Base-by-base conservation (phyloP, 2,888 invertebrate genomes). In the Eupelmus urozonus region DNA sequence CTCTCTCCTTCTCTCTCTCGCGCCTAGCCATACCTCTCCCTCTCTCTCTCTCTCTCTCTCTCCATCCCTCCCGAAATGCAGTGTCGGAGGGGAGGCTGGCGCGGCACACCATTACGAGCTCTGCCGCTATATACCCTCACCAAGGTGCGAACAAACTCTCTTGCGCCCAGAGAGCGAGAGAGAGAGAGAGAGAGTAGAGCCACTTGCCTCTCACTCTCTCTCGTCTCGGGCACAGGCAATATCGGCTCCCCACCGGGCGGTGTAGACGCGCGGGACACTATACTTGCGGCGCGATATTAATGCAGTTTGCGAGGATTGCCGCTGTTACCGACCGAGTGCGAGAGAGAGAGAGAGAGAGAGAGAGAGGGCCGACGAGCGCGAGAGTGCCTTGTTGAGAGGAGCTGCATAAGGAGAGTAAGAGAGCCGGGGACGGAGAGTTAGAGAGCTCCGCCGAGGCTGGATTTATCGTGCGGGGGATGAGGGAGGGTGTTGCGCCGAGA, bases 201-300 rank as follows among this genome's bases (percentile, higher is more conserved):
- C 57, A 25, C 2, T 13, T 27, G 9, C 57, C n/a, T n/a, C n/a
- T n/a, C n/a, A n/a, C n/a, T n/a, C n/a, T n/a, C n/a, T n/a, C n/a
- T n/a, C n/a, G n/a, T n/a, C n/a, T n/a, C n/a, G n/a, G n/a, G n/a
- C n/a, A n/a, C n/a, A n/a, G n/a, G n/a, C n/a, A n/a, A n/a, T n/a
- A n/a, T n/a, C n/a, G n/a, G n/a, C n/a, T n/a, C n/a, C n/a, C n/a
- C n/a, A n/a, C n/a, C n/a, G n/a, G n/a, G n/a, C n/a, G n/a, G n/a
- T n/a, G n/a, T n/a, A n/a, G n/a, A n/a, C n/a, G n/a, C n/a, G 53
- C 29, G 60, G 71, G 62, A 51, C 71, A 72, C 71, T 72, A 5
- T 34, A 34, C 34, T 34, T 34, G n/a, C 9, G 34, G 34, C 5
- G 34, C 9, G 5, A 34, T 34, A 34, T 34, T 34, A 34, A 34